A percentile compares a stretch with the other conserved stretches of the same genome.
Evolutionary conservation across 37 sponge, comb jelly and placozoan species (phyloP).

Genomic region (Axinella damicornis): DNA sequence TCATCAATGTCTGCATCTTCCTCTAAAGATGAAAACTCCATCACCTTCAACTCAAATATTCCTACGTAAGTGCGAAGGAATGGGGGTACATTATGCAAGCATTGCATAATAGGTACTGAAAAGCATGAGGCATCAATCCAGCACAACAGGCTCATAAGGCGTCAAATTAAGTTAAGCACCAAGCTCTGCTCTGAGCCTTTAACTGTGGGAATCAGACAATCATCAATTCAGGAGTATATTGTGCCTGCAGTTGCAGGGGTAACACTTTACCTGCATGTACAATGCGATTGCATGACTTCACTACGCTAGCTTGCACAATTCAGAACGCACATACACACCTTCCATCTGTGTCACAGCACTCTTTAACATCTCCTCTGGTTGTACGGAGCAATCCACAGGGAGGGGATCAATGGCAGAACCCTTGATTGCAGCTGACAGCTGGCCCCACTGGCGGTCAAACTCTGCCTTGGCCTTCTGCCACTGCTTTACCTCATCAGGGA

Average conservation of each 20-base stretch:
- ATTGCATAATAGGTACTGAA: too few species aligned
- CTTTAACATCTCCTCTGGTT: slow-evolving; percentile 17
- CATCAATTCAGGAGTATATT: too few species aligned
- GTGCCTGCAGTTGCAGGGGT: too few species aligned
- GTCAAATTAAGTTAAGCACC: too few species aligned
- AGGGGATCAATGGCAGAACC: slow-evolving; percentile 85
- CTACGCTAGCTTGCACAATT: not conserved
- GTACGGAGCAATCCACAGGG: slow-evolving; percentile 45
- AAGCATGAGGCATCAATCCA: too few species aligned
- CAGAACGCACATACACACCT: slow-evolving; percentile 56
- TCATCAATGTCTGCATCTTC: slow-evolving; percentile 81
- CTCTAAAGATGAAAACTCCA: slow-evolving; percentile 56
- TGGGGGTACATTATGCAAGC: not conserved
- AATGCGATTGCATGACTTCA: not conserved
- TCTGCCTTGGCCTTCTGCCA: slow-evolving; percentile 61
- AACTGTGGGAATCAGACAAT: too few species aligned
- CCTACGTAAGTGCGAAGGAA: slow-evolving; percentile 55
- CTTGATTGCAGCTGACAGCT: slow-evolving; percentile 73
- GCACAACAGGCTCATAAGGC: too few species aligned
- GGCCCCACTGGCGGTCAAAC: slow-evolving; percentile 63
- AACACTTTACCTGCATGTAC: not conserved
- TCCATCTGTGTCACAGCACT: slow-evolving; percentile 45
- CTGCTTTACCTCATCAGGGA: slow-evolving; percentile 31
- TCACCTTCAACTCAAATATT: slow-evolving; percentile 42
- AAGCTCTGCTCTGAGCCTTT: too few species aligned